Percentiles rank a stretch among this genome's conserved stretches.
phyloP scores from a whole-genome alignment of 2,113 vertebrate genomes.

The Lampris megalopsis region DNA sequence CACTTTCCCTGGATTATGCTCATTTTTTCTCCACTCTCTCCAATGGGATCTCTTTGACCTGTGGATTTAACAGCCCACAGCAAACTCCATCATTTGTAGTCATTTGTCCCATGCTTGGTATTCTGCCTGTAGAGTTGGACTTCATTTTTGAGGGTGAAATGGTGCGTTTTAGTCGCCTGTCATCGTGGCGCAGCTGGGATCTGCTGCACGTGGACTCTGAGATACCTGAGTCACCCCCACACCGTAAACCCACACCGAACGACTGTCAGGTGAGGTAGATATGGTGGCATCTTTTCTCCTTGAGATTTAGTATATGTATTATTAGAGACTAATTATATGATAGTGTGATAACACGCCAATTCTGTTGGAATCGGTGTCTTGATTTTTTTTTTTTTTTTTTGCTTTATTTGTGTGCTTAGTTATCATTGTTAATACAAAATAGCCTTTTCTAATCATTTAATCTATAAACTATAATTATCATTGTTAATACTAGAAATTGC shows the following conservation, averaged over 20 bases:
- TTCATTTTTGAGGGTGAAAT: constrained; percentile 44
- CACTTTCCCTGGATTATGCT: not conserved
- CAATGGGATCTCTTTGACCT: constrained; percentile 38
- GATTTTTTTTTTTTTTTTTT: not conserved
- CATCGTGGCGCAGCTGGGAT: constrained; percentile 84
- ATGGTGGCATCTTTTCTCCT: not conserved
- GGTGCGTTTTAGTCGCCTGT: constrained; percentile 75
- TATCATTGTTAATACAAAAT: too few relatives aligned
- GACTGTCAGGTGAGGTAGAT: constrained; percentile 71
- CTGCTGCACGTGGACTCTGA: constrained; percentile 74
- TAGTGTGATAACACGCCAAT: not conserved
- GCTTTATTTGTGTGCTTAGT: not conserved
- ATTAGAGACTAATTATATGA: not conserved
- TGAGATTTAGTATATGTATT: not conserved
- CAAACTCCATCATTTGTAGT: not conserved
- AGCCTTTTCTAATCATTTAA: too few relatives aligned
- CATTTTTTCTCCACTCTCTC: not conserved
- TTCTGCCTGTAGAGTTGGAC: not conserved
- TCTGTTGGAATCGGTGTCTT: not conserved
- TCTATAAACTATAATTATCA: too few relatives aligned
- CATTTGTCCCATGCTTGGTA: fast-evolving
- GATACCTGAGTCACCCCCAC: constrained; percentile 41
- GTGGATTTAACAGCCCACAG: not conserved
- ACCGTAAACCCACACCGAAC: not conserved
- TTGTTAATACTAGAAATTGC: too few relatives aligned